Evolutionary conservation across 2,113 vertebrate species (phyloP), one percentile per base, ranked within the genome.

Genomic region (Ariopsis seemanni): DNA sequence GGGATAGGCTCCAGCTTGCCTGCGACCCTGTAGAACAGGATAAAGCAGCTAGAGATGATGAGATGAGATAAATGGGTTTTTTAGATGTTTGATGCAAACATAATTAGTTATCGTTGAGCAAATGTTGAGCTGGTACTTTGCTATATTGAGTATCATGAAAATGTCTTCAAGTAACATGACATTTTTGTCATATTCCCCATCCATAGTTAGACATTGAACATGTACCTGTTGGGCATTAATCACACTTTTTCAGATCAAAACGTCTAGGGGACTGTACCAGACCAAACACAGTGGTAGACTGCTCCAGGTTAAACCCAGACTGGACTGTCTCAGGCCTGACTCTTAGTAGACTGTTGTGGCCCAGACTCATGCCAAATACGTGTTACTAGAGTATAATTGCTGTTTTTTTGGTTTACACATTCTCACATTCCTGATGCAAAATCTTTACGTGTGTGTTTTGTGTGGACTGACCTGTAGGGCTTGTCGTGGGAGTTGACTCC

Each of bases 401-500:
- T 0, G 62, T 20, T 14, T n/a, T 55, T 18, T 34, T 50, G 7
- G 14, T 17, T 18, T 72, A 57, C 4, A 75, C 18, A 17, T 85
- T 48, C 71, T 25, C 34, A 7, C 15, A 34, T 65, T 65, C 15
- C 27, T 30, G 48, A 65, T 65, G 22, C 20, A 85, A 42, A n/a
- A n/a, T 20, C 22, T 74, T 55, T 52, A n/a, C 57, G 82, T 58
- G 82, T 62, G 1, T 71, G 71, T 85, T 20, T 62, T 25, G 48
- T 77, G 8, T 84, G n/a, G 5, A 77, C 71, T 80, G 92, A 99
- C 98, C 97, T 97, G 94, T 96, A 96, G 42, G 95, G 91, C 88
- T 96, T 97, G 90, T 98, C 97, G 83, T 96, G 94, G 20, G 95
- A 96, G 94, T 98, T 98, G 93, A 98, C 97, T 86, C 98, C 98